Base-by-base conservation (phyloP, 2,888 invertebrate species). In the Thysanoteuthis rhombus region DNA sequence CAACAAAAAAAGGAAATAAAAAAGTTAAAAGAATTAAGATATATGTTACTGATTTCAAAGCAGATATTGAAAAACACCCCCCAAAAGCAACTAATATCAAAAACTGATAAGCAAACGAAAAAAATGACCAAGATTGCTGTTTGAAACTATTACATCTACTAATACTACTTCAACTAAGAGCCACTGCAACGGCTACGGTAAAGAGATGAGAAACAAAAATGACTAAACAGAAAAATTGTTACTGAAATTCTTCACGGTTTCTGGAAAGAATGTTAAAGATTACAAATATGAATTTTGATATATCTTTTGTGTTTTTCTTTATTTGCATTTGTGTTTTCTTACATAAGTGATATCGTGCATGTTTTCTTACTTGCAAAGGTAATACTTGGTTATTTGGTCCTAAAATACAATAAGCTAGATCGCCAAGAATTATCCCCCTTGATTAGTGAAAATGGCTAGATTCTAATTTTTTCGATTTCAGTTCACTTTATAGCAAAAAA, bases 261-360 rank as follows among this genome's bases (percentile, higher is more conserved):
- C 75, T n/a, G n/a, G n/a, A 36, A 52, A 52, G 25, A 52, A 75
- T 36, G 75, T 75, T 75, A 36, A 75, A 75, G 19, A 75, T 75
- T 75, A 75, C 75, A 75, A 75, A 75, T n/a, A 75, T 75, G 75
- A 75, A 75, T 75, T 75, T 75, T 75, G n/a, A 75, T 75, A 75
- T 16, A 75, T 75, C 75, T 75, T 16, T 75, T n/a, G n/a, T n/a
- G 75, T 75, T 75, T 75, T 75, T 75, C 75, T 75, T 75, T 16
- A 75, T 75, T 75, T 75, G 52, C 52, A 5, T 25, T 25, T n/a
- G 36, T 75, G 75, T 75, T n/a, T 52, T 75, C 12, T 75, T 16
- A 0, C 10, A n/a, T 75, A 75, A n/a, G n/a, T n/a, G n/a, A n/a
- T n/a, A n/a, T n/a, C n/a, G n/a, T n/a, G n/a, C n/a, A n/a, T n/a